Base-by-base conservation (phyloP, 2,888 invertebrate species). In the Andrena bicolor region DNA sequence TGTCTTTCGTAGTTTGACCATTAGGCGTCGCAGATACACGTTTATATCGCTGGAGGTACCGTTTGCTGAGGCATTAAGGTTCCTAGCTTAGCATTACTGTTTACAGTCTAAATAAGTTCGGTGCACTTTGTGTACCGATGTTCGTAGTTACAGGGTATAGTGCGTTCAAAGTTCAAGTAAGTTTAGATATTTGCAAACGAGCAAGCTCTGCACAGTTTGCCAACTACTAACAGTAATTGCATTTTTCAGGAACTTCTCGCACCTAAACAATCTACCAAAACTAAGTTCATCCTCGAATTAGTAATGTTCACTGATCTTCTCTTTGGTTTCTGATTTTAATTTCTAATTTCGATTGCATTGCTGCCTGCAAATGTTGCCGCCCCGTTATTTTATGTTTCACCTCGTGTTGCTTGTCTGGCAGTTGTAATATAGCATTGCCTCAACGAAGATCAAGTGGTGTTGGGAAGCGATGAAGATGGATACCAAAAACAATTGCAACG, bases 101-200 rank as follows among this genome's bases (percentile, higher is more conserved):
- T n/a, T 53, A 23, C 53, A 53, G 20, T 20, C 53, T 53, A 53
- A 53, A 53, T 20, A 53, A 20, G 53, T 53, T 20, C 23, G 53
- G 53, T 53, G 53, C 23, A 53, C 53, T 23, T 53, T 1, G 23
- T 53, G 23, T 20, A 23, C 53, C 53, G 23, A 53, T 53, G 53
- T 53, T 23, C 53, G 20, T 53, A 53, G 23, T 53, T 53, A 10
- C 53, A 53, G 20, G 2, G 23, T 53, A 20, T 53, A 53, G 53
- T 53, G 20, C 8, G 20, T 53, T 23, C 23, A 4, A 53, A 53
- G 53, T 53, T 53, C 41, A 10, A 41, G 13, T 23, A 53, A 53
- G 53, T 53, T 20, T 20, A 53, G 53, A 53, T 53, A 53, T 53
- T 53, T 23, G 53, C n/a, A 53, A 53, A 23, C 53, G 23, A 20